Conservation (phyloP, 2,797 vertebrate species). For the Gambelia wislizenii region DNA sequence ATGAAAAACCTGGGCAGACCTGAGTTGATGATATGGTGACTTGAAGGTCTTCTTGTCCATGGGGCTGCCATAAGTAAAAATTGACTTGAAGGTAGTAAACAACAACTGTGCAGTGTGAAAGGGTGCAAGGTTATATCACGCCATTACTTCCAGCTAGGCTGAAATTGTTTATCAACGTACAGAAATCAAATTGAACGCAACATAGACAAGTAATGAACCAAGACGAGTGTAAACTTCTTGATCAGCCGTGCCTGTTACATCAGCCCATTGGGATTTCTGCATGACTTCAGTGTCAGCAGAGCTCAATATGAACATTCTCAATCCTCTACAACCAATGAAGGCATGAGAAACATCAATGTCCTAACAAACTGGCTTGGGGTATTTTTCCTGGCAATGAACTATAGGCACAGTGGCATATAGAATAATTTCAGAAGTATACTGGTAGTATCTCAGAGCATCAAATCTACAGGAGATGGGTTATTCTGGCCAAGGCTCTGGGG, state of each 20-base stretch:
- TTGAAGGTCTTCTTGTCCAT: no score
- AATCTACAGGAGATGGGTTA: slow-evolving; percentile 64
- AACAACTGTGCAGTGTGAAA: no score
- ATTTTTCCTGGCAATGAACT: slow-evolving; percentile 67
- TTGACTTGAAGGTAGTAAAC: no score
- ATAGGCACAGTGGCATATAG: slow-evolving; percentile 46
- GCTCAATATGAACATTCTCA: slow-evolving; percentile 16
- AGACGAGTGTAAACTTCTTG: slow-evolving; percentile 5
- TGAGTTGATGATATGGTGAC: no score
- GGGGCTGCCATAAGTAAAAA: no score
- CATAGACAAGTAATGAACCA: slow-evolving; percentile 1
- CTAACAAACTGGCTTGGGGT: slow-evolving; percentile 60
- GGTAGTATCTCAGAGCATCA: slow-evolving; percentile 66
- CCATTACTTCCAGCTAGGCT: not conserved
- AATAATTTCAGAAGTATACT: slow-evolving; percentile 48
- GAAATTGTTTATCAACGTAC: slow-evolving; percentile 1
- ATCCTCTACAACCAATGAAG: slow-evolving; percentile 44
- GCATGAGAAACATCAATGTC: slow-evolving; percentile 55
- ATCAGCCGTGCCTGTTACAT: slow-evolving; percentile 4
- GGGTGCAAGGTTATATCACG: no score
- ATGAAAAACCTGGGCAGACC: no score
- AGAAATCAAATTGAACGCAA: not conserved
- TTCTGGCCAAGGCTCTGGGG: slow-evolving; percentile 61
- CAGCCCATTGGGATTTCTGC: slow-evolving; percentile 28
- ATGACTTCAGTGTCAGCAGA: slow-evolving; percentile 26